Percentiles rank a stretch among this genome's conserved stretches.
These are phyloP conservation scores for Papilio aristodemus DNA, from an alignment of 1,140 invertebrate species.

Conservation along the genomic window DNA sequence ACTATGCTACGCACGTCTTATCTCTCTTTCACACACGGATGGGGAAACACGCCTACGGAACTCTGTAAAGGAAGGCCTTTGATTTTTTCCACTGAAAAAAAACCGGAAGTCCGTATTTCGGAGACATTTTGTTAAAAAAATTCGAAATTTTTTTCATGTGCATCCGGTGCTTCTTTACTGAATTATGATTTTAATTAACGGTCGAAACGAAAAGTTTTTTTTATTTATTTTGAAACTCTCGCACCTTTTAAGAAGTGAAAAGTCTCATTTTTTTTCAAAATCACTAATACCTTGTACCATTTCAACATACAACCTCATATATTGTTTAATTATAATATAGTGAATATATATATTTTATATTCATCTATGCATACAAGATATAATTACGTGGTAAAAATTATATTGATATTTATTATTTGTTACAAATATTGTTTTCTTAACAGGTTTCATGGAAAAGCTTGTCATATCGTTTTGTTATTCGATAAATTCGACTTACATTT, in stretches of 20 bases:
- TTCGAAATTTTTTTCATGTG: slow-evolving; percentile 18
- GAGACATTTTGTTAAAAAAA: slow-evolving; percentile 40
- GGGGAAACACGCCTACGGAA: slow-evolving; percentile 70
- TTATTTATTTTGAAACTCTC: neutral
- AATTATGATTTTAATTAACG: slow-evolving; percentile 25
- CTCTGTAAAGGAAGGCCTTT: slow-evolving; percentile 60
- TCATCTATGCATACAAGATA: no score
- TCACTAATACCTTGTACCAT: neutral
- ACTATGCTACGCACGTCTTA: slow-evolving; percentile 47
- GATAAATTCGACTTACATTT: no score
- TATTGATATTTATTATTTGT: no score
- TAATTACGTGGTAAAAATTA: no score
- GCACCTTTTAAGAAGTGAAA: neutral
- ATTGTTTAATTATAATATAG: no score
- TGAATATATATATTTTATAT: no score
- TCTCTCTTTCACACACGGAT: slow-evolving; percentile 59
- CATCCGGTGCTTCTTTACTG: slow-evolving; percentile 1
- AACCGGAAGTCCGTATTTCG: slow-evolving; percentile 55
- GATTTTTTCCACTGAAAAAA: slow-evolving; percentile 58
- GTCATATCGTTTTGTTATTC: no score
- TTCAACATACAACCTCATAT: no score
- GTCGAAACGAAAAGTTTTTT: neutral
- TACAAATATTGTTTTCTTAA: no score
- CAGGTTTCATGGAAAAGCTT: no score
- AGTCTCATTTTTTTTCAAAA: neutral